A percentile compares a stretch with the other conserved stretches of the same genome.
phyloP scores from a whole-genome alignment of 2,113 vertebrate species.

The Caranx ignobilis region DNA sequence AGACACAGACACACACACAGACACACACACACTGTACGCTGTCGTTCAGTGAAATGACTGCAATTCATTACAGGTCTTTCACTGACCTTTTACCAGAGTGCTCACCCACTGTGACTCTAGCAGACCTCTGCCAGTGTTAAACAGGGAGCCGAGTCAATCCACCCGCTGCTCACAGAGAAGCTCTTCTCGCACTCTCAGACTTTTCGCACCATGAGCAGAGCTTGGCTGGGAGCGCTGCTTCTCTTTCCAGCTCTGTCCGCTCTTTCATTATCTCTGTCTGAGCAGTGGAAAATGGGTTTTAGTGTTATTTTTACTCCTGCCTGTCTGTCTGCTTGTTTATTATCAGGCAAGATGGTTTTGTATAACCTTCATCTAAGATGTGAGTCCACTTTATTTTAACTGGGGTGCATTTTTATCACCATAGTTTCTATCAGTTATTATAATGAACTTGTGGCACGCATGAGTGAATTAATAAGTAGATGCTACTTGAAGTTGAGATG shows the following conservation, averaged over 20 bases:
- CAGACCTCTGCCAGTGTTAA: conserved; percentile 55
- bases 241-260: conserved; percentile 7
- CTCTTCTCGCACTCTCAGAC: conserved; percentile 19
- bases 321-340: neutral
- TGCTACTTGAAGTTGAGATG: too few species aligned
- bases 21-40: conserved; percentile 7
- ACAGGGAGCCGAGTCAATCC: conserved; percentile 42
- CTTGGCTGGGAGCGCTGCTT: neutral
- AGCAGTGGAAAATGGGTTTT: conserved; percentile 1
- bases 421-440: too few species aligned
- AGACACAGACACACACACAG: neutral
- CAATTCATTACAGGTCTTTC: conserved; percentile 66
- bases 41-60: conserved; percentile 42
- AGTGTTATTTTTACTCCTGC: conserved; percentile 18
- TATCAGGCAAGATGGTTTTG: neutral
- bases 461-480: too few species aligned
- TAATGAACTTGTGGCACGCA: too few species aligned
- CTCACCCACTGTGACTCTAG: conserved; percentile 59
- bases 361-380: neutral
- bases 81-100: conserved; percentile 71
- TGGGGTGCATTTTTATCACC: neutral
- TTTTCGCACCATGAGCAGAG: conserved; percentile 35
- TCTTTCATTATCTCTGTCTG: conserved; percentile 34
- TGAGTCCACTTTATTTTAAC: neutral
- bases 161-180: conserved; percentile 28